phyloP scores from a whole-genome alignment of 2,888 invertebrate species.

The Sepiola atlantica region DNA sequence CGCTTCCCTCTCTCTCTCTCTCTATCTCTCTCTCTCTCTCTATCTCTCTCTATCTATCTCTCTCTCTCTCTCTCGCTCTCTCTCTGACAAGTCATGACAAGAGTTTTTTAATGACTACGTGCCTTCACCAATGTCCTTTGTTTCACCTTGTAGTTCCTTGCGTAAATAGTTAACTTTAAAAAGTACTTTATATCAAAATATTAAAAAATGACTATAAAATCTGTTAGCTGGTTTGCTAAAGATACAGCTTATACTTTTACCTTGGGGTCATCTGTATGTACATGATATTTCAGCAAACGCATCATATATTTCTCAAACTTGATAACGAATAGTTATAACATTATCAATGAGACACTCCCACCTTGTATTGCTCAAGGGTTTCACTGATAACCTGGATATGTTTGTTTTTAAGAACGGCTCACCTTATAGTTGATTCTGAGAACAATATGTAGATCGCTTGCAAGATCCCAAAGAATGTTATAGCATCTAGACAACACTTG shows the following conservation, averaged over 20 bases:
- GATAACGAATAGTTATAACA: not conserved
- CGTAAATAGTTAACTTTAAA: not conserved
- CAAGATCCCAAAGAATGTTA: not conserved
- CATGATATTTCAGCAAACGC: not conserved
- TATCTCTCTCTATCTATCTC: no score
- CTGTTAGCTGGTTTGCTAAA: not conserved
- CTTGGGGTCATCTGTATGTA: not conserved
- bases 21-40: no score
- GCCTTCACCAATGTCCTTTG: not conserved
- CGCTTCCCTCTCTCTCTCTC: not conserved
- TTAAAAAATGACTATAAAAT: not conserved
- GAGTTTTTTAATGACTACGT: not conserved
- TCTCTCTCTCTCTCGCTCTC: no score
- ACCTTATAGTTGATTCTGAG: not conserved
- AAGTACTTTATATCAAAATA: not conserved
- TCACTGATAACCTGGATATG: not conserved
- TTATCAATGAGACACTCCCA: not conserved
- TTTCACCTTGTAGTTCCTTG: not conserved
- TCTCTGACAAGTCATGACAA: not conserved
- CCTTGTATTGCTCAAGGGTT: conserved; percentile 4
- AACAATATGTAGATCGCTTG: not conserved
- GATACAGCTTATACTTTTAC: not conserved
- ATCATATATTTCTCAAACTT: not conserved
- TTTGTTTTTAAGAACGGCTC: not conserved
- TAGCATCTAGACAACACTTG: not conserved